phyloP scores from a whole-genome alignment of 2,113 vertebrate species.

The Pardalotus punctatus region DNA sequence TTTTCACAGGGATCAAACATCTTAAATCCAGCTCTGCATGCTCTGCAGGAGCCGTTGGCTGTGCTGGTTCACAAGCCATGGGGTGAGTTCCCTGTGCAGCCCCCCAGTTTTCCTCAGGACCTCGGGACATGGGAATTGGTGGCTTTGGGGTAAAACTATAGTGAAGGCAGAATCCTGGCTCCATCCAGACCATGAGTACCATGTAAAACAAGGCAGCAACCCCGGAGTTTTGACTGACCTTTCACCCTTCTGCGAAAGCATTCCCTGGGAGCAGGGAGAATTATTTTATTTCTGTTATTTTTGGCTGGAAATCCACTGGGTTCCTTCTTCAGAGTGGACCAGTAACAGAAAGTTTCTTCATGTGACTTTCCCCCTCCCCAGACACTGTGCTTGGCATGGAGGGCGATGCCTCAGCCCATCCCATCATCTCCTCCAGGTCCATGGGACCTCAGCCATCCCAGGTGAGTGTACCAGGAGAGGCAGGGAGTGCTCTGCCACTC shows the following conservation, averaged over 20 bases:
- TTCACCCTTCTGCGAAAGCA: neutral
- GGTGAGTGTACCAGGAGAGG: neutral
- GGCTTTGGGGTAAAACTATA: neutral
- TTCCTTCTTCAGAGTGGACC: neutral
- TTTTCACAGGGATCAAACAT: neutral
- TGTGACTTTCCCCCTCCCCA: neutral
- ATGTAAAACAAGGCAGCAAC: neutral
- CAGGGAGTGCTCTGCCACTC: neutral
- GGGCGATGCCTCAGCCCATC: neutral
- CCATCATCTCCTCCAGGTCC: accelerated
- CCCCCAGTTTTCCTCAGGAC: neutral
- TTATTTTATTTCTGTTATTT: neutral
- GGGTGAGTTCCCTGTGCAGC: neutral
- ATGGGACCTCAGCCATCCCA: accelerated
- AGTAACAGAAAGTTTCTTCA: neutral
- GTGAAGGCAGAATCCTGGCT: neutral
- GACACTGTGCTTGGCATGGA: neutral
- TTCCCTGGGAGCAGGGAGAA: neutral
- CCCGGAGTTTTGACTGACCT: neutral
- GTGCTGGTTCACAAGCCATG: accelerated
- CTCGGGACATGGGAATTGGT: accelerated
- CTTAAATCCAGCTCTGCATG: neutral
- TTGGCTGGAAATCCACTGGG: neutral
- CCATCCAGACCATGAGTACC: neutral
- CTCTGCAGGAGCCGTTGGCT: accelerated